Evolutionary conservation across 2,888 invertebrate genomes (phyloP).

Genomic region (Philopedon plagiatum): DNA sequence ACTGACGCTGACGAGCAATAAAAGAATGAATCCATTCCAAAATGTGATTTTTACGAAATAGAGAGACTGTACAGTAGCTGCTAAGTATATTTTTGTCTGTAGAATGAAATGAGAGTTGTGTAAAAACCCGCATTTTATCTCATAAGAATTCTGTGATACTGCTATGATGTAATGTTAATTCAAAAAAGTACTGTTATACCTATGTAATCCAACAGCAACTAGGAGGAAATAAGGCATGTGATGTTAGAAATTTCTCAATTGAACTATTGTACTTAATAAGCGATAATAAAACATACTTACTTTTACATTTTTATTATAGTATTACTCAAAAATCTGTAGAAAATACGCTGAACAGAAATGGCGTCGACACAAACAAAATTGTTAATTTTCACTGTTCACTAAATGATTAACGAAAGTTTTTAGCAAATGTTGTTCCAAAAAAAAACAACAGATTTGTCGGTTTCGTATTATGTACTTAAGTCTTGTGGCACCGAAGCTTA

Average conservation of each 20-base stretch:
- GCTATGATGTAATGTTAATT: slow-evolving; percentile 5
- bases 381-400: too few species aligned
- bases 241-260: neutral
- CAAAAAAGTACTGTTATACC: neutral
- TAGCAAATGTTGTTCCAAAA: too few species aligned
- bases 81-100: slow-evolving; percentile 52
- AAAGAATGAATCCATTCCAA: slow-evolving; percentile 68
- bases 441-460: too few species aligned
- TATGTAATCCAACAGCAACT: neutral
- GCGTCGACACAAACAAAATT: too few species aligned
- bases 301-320: too few species aligned
- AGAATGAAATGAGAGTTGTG: slow-evolving; percentile 21
- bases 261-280: too few species aligned
- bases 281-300: too few species aligned
- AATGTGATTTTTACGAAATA: slow-evolving; percentile 65
- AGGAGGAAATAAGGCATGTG: neutral
- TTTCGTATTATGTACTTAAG: too few species aligned
- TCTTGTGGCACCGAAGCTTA: too few species aligned
- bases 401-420: too few species aligned
- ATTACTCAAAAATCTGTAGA: too few species aligned
- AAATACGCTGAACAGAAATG: too few species aligned
- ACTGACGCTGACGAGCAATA: slow-evolving; percentile 59
- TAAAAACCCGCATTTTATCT: slow-evolving; percentile 48
- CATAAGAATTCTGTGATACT: slow-evolving; percentile 56
- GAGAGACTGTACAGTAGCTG: slow-evolving; percentile 67